Base-by-base conservation (phyloP, 2,888 invertebrate species). In the Cephus pulcher region DNA sequence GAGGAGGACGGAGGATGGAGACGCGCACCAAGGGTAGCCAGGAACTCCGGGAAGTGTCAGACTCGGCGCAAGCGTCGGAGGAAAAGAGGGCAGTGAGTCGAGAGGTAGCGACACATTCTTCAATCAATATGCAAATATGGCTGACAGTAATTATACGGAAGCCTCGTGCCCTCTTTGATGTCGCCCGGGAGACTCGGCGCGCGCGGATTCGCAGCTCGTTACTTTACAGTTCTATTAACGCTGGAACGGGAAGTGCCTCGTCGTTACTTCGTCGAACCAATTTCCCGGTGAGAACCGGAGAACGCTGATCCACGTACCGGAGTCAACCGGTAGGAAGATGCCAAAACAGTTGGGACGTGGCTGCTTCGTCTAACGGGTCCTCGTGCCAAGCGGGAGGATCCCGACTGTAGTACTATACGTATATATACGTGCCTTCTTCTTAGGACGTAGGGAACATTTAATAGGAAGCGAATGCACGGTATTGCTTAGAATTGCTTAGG, bases 91-190 rank as follows among this genome's bases (percentile, higher is more conserved):
- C 89, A 89, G 86, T 85, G 85, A 86, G 86, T 86, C 85, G 87
- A 86, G 87, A 81, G 82, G 75, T 32, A 79, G 79, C 76, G 74
- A 69, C 71, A 78, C 76, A 78, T 86, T 86, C 88, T 89, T 88
- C 89, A 90, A 90, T 91, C 90, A 91, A 91, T 90, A 91, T 91
- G 91, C 89, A 91, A 91, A 91, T 91, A 88, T 85, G 86, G 86
- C 88, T 88, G 89, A 88, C 88, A 89, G 90, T 90, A 91, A 91
- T 91, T 91, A 90, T 90, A 91, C 90, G 89, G 89, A 89, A 91
- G 90, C 90, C 88, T 86, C 84, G 85, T 86, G 87, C 84, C 88
- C 86, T 88, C 91, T 91, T 91, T 90, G 91, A 91, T 90, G 89
- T 90, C 85, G 81, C 33, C 78, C 75, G 70, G 33, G 70, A 70